phyloP scores from a whole-genome alignment of 2,113 vertebrate species.

The Alligator sinensis region DNA sequence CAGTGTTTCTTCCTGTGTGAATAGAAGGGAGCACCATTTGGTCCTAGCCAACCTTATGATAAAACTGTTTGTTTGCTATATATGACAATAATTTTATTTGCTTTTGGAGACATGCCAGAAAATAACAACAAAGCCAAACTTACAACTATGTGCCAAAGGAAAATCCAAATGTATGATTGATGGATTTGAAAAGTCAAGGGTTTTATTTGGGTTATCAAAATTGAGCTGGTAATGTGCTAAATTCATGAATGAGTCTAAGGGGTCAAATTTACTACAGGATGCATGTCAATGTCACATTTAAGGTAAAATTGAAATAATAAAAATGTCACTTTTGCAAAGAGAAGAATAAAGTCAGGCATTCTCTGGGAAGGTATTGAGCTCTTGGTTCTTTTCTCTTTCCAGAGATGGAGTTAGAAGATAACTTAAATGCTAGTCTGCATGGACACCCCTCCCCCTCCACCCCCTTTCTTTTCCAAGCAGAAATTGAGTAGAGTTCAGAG shows the following conservation, averaged over 20 bases:
- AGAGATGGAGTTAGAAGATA: neutral
- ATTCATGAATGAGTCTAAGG: neutral
- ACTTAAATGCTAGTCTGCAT: neutral
- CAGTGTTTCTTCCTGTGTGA: neutral
- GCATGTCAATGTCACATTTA: accelerated
- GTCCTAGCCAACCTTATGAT: neutral
- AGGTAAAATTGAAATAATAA: neutral
- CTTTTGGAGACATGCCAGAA: neutral
- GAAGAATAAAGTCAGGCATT: neutral
- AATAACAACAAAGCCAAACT: too few relatives aligned
- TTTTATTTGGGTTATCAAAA: neutral
- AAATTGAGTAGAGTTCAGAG: neutral
- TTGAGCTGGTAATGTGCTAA: neutral
- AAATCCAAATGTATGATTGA: neutral
- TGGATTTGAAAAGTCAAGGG: neutral
- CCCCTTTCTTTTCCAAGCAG: too few relatives aligned
- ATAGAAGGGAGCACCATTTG: neutral
- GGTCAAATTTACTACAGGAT: neutral
- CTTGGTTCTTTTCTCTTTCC: neutral
- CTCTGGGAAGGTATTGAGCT: neutral
- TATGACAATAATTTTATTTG: neutral
- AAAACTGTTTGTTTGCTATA: neutral
- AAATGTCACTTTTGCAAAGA: neutral
- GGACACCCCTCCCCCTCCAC: too few relatives aligned
- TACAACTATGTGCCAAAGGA: neutral